Conservation (phyloP, 2,888 invertebrate genomes). For the Limnephilus marmoratus region DNA sequence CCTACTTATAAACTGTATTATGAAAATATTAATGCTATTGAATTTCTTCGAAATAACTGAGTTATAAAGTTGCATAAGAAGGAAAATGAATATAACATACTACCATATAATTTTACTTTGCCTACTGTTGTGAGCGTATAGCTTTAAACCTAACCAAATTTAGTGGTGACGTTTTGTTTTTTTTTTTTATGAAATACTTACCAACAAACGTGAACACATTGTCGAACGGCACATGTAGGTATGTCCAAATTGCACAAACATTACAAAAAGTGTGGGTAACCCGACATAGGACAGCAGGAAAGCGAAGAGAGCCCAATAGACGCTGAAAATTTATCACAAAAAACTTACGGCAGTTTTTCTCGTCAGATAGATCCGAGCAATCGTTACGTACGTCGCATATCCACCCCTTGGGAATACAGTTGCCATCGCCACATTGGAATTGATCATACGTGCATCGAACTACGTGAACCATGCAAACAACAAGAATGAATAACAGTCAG, state of each 20-base stretch:
- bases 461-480: slow-evolving; percentile 48
- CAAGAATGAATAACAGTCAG: slow-evolving; percentile 52
- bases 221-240: not conserved
- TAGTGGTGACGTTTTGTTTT: not conserved
- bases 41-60: not conserved
- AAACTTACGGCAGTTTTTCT: slow-evolving; percentile 86
- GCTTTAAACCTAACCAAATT: not conserved
- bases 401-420: slow-evolving; percentile 77
- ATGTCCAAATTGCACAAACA: not conserved
- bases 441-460: slow-evolving; percentile 72
- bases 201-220: not conserved
- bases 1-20: no score
- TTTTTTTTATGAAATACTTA: not conserved
- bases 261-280: not conserved
- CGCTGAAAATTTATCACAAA: not conserved
- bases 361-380: slow-evolving; percentile 87
- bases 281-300: slow-evolving; percentile 10
- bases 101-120: no score
- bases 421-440: slow-evolving; percentile 83
- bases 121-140: not conserved
- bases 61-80: not conserved
- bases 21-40: not conserved
- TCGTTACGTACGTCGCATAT: slow-evolving; percentile 82
- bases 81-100: no score
- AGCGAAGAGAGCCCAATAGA: slow-evolving; percentile 3